A percentile compares a stretch with the other conserved stretches of the same genome.
Evolutionary conservation across 2,888 invertebrate species (phyloP).

Genomic region (Diaperis boleti): DNA sequence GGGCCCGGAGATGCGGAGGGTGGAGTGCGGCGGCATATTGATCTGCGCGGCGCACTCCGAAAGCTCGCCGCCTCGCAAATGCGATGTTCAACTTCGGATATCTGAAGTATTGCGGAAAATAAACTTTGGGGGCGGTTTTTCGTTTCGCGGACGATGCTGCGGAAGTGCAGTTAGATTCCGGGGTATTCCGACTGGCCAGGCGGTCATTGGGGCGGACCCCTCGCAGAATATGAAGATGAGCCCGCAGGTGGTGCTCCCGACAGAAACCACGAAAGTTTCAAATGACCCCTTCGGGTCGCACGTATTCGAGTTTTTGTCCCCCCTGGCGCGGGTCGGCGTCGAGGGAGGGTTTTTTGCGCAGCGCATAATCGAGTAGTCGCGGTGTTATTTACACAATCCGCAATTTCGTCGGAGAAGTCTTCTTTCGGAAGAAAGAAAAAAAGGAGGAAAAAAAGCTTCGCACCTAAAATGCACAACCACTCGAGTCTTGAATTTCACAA

Average conservation of each 20-base stretch:
- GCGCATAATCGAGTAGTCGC: conserved; percentile 30
- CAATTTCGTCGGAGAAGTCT: conserved; percentile 20
- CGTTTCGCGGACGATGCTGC: no score
- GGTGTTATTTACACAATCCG: conserved; percentile 30
- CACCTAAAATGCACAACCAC: conserved; percentile 28
- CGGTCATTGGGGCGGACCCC: no score
- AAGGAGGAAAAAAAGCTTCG: background rate
- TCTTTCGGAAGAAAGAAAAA: background rate
- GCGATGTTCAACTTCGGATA: conserved; percentile 48
- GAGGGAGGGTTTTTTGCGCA: conserved; percentile 12
- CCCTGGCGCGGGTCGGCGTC: conserved; percentile 1
- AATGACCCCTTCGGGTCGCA: conserved; percentile 24
- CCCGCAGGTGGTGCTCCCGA: background rate
- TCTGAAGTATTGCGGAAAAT: conserved; percentile 50
- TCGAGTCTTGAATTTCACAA: conserved; percentile 18
- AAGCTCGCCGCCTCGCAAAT: conserved; percentile 45
- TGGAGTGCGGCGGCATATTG: conserved; percentile 55
- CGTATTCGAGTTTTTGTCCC: conserved; percentile 19
- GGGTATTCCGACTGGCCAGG: no score
- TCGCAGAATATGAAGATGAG: no score
- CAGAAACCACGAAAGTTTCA: conserved; percentile 15
- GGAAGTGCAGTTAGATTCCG: no score
- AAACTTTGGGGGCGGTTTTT: conserved; percentile 33
- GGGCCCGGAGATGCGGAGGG: conserved; percentile 47
- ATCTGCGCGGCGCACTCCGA: conserved; percentile 57